phyloP scores from a whole-genome alignment of 2,113 vertebrate genomes.

The Melanotaenia duboulayi region DNA sequence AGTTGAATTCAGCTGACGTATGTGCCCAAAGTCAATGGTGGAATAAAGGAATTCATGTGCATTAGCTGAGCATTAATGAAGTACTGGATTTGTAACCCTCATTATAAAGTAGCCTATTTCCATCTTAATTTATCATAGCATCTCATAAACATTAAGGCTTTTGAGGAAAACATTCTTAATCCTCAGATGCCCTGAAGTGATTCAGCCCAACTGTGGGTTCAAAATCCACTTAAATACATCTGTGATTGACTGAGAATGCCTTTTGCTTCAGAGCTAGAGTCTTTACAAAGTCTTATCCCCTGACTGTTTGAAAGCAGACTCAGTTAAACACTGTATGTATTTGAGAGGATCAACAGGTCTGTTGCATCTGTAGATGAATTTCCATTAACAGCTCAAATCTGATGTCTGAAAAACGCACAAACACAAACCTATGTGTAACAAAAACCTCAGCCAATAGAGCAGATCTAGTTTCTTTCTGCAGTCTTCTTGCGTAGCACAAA shows the following conservation, averaged over 20 bases:
- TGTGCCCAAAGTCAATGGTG: no score
- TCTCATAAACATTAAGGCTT: constrained; percentile 21
- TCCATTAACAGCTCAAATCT: constrained; percentile 52
- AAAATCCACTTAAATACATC: constrained; percentile 44
- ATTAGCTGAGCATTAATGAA: background rate
- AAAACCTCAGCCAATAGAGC: constrained; percentile 34
- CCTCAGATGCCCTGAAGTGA: constrained; percentile 24
- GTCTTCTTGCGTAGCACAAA: constrained; percentile 93
- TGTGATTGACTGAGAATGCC: constrained; percentile 32
- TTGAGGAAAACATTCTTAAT: constrained; percentile 44
- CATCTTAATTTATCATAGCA: constrained; percentile 33
- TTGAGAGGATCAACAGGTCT: constrained; percentile 28
- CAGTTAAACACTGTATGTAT: constrained; percentile 33
- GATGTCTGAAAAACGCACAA: constrained; percentile 14
- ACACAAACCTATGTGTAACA: constrained; percentile 6
- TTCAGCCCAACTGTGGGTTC: constrained; percentile 18
- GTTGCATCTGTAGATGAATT: constrained; percentile 19
- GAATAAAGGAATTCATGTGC: background rate
- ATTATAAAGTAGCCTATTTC: background rate
- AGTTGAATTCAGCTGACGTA: no score
- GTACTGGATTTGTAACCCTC: background rate
- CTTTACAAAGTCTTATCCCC: background rate
- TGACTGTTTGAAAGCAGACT: constrained; percentile 6
- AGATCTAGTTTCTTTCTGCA: constrained; percentile 60
- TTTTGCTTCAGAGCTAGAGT: constrained; percentile 12